Percentiles rank a stretch among this genome's conserved stretches.
phyloP scores from a whole-genome alignment of 2,888 invertebrate genomes.

The Acleris holmiana region DNA sequence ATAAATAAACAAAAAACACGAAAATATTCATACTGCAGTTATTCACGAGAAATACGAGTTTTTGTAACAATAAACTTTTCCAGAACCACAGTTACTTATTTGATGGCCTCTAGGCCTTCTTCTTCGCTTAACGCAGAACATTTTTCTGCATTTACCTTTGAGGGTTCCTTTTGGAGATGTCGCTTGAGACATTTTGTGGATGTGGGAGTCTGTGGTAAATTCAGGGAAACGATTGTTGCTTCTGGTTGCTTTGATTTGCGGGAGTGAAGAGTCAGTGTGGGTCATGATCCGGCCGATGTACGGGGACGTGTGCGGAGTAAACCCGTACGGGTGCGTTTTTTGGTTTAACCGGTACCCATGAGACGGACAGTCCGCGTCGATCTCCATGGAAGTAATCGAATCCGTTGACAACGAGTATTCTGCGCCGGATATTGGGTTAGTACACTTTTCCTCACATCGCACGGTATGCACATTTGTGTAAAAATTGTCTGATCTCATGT shows the following conservation, averaged over 20 bases:
- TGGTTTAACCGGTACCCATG: conserved; percentile 47
- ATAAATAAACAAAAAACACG: not conserved
- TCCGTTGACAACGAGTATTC: conserved; percentile 51
- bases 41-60: not conserved
- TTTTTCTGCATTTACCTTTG: conserved; percentile 61
- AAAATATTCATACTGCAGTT: not conserved
- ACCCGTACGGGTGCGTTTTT: conserved; percentile 46
- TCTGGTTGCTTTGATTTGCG: not conserved
- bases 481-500: conserved; percentile 54
- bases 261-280: conserved; percentile 39
- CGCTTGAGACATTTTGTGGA: not conserved
- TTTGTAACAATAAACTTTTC: conserved; percentile 8
- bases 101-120: conserved; percentile 49
- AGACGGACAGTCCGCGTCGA: conserved; percentile 57
- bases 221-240: not conserved
- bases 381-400: conserved; percentile 55
- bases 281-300: conserved; percentile 53
- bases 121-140: conserved; percentile 56
- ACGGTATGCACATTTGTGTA: conserved; percentile 57
- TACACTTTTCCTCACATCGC: conserved; percentile 66
- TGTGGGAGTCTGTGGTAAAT: not conserved
- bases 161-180: conserved; percentile 53
- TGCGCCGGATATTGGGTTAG: conserved; percentile 52
- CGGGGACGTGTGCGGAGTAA: conserved; percentile 49
- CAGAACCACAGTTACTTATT: conserved; percentile 34